phyloP scores from a whole-genome alignment of 2,113 vertebrate species.

The Triplophysa tibetana region DNA sequence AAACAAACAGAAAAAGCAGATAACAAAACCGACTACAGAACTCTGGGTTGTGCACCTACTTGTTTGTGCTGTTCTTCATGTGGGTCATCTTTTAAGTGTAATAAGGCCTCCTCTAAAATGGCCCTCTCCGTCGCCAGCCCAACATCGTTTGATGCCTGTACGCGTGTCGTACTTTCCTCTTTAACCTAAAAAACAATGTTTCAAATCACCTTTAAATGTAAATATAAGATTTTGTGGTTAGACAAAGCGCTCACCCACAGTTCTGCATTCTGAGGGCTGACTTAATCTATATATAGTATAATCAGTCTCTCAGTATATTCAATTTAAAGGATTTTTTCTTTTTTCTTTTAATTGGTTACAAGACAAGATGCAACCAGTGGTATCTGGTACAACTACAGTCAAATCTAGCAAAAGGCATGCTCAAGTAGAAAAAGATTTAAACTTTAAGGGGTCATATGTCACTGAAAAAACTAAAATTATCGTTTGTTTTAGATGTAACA shows the following conservation, averaged over 20 bases:
- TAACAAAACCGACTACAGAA: neutral
- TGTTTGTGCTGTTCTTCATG: constrained; percentile 67
- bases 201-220: neutral
- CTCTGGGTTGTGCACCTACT: constrained; percentile 48
- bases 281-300: no score
- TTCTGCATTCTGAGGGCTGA: no score
- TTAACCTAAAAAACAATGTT: constrained; percentile 67
- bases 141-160: constrained; percentile 62
- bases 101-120: constrained; percentile 61
- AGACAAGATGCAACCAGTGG: no score
- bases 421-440: no score
- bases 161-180: constrained; percentile 68
- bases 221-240: neutral
- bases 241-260: neutral
- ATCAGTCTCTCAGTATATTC: no score
- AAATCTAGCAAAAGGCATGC: no score
- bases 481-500: no score
- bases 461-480: no score
- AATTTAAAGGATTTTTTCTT: no score
- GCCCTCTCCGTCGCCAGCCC: constrained; percentile 67
- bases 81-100: constrained; percentile 62
- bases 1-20: neutral
- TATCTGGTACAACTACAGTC: no score
- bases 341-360: no score
- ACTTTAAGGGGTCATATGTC: no score